These are phyloP conservation scores for Phenganax marumi DNA, from an alignment of 92 coral and sea anemone species.

Conservation along the genomic window DNA sequence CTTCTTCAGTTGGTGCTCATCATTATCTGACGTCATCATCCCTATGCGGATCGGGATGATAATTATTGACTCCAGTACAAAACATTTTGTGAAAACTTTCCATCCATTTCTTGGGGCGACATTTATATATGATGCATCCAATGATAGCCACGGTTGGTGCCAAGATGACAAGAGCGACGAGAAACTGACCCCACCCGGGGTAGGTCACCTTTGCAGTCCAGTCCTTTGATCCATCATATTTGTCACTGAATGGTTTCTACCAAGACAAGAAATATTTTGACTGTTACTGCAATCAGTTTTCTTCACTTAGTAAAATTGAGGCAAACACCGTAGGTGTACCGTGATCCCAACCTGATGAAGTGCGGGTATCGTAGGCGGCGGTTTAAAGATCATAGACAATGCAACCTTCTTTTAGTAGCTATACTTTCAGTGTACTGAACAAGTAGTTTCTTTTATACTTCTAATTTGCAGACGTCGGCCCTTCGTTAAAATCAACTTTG, in stretches of 20 bases:
- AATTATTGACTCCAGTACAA: slow-evolving; percentile 83
- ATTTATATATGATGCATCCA: slow-evolving; percentile 80
- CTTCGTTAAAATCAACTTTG: too few species aligned
- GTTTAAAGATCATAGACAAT: too few species aligned
- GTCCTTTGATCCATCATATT: slow-evolving; percentile 56
- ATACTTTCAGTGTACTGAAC: too few species aligned
- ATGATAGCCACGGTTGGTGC: slow-evolving; percentile 81
- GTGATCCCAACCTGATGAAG: too few species aligned
- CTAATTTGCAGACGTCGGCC: too few species aligned
- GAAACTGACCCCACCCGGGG: slow-evolving; percentile 88
- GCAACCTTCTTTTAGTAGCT: too few species aligned
- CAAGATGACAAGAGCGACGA: slow-evolving; percentile 69
- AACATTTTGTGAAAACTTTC: slow-evolving; percentile 78
- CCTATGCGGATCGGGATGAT: slow-evolving; percentile 74
- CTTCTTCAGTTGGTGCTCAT: slow-evolving; percentile 19
- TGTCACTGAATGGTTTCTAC: slow-evolving; percentile 73
- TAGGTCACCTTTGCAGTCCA: slow-evolving; percentile 66
- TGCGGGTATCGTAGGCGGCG: too few species aligned
- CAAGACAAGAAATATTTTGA: not conserved
- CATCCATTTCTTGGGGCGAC: slow-evolving; percentile 93
- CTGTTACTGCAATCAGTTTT: not conserved
- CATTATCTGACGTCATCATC: too few species aligned
- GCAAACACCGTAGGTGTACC: too few species aligned
- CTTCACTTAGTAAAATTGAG: too few species aligned
- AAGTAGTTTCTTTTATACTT: too few species aligned